These are phyloP conservation scores for Brachyistius frenatus DNA, from an alignment of 2,113 vertebrate species.

Conservation along the genomic window DNA sequence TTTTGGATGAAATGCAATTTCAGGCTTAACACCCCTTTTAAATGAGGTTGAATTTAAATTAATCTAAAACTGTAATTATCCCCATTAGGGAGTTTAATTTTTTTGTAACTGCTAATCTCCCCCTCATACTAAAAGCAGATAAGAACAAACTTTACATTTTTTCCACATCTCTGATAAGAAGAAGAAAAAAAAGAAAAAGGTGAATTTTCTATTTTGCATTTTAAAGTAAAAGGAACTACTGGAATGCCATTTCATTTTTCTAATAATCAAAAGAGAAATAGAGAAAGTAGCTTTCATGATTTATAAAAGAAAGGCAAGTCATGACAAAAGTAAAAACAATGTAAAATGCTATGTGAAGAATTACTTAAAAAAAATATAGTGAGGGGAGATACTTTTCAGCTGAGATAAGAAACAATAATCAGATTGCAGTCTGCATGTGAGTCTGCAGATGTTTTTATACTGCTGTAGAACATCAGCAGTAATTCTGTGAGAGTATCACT, in stretches of 20 bases:
- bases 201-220: slow-evolving; percentile 22
- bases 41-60: slow-evolving; percentile 24
- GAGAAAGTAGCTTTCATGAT: no score
- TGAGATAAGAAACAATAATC: no score
- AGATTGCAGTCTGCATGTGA: no score
- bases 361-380: no score
- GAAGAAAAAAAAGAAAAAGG: background rate
- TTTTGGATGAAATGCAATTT: no score
- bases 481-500: slow-evolving; percentile 33
- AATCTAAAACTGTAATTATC: slow-evolving; percentile 40
- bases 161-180: background rate
- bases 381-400: no score
- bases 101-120: slow-evolving; percentile 11
- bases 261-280: no score
- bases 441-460: background rate
- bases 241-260: no score
- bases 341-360: background rate
- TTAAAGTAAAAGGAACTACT: background rate
- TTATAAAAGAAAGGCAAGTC: background rate
- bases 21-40: background rate
- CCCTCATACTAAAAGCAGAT: slow-evolving; percentile 22
- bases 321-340: background rate
- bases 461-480: slow-evolving; percentile 15
- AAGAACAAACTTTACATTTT: background rate
- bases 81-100: slow-evolving; percentile 20